phyloP scores from a whole-genome alignment of 2,797 vertebrate genomes.

The Hybognathus amarus region DNA sequence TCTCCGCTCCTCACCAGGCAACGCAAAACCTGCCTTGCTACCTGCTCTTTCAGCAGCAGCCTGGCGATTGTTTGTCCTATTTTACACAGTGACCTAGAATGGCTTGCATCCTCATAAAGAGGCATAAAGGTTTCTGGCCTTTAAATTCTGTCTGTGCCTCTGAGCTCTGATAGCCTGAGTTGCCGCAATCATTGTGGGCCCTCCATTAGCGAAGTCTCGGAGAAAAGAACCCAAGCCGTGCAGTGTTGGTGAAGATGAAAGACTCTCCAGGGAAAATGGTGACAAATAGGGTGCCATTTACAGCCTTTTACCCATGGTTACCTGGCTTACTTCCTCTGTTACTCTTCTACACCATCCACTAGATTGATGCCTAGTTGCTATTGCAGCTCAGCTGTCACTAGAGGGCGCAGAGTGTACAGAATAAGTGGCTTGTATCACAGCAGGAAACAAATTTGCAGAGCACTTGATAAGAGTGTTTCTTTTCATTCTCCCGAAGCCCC shows the following conservation, averaged over 20 bases:
- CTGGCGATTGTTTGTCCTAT: slow-evolving; percentile 56
- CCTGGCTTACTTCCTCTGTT: slow-evolving; percentile 63
- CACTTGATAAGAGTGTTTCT: slow-evolving; percentile 66
- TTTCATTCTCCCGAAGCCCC: slow-evolving; percentile 61
- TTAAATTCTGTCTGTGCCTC: slow-evolving; percentile 51
- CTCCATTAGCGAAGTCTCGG: slow-evolving; percentile 74
- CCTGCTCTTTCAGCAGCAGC: slow-evolving; percentile 45
- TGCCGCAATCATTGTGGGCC: slow-evolving; percentile 69
- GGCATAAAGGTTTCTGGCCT: slow-evolving; percentile 57
- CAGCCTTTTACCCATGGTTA: slow-evolving; percentile 71
- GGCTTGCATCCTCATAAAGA: slow-evolving; percentile 53
- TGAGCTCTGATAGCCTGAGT: slow-evolving; percentile 63
- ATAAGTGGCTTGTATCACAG: slow-evolving; percentile 59
- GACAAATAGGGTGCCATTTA: slow-evolving; percentile 79
- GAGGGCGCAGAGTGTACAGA: slow-evolving; percentile 76
- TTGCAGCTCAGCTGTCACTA: slow-evolving; percentile 65
- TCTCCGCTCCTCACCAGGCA: slow-evolving; percentile 51
- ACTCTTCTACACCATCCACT: slow-evolving; percentile 63
- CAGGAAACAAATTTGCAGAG: slow-evolving; percentile 65
- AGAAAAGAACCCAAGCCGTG: slow-evolving; percentile 72
- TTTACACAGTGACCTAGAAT: slow-evolving; percentile 54
- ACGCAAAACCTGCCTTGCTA: slow-evolving; percentile 46
- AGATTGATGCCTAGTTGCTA: slow-evolving; percentile 53
- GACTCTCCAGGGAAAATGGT: slow-evolving; percentile 76
- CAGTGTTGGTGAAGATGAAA: slow-evolving; percentile 79